Percentiles rank a stretch among this genome's conserved stretches.
Conservation (phyloP, 2,797 vertebrate genomes). For the Brotula barbata region DNA sequence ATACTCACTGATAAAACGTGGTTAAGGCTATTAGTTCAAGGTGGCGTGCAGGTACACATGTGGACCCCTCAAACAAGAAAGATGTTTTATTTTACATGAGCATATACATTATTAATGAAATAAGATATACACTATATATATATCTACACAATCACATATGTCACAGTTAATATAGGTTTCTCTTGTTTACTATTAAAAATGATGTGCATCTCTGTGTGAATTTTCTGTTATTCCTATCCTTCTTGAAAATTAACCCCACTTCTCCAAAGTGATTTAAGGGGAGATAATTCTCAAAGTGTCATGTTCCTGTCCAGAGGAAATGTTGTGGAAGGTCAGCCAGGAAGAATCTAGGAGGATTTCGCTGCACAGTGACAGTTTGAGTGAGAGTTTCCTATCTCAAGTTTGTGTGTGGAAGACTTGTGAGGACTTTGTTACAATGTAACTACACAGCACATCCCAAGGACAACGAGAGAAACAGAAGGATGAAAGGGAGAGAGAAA, state of each 20-base stretch:
- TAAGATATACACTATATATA: no score
- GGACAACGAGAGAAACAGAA: slow-evolving; percentile 7
- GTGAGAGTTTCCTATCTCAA: slow-evolving; percentile 20
- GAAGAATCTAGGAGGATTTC: slow-evolving; percentile 37
- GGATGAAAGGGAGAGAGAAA: slow-evolving; percentile 7
- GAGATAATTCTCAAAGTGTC: slow-evolving; percentile 30
- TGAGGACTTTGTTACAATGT: slow-evolving; percentile 40
- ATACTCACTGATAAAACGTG: neutral
- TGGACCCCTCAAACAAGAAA: no score
- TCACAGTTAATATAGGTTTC: no score
- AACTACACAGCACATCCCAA: slow-evolving; percentile 35
- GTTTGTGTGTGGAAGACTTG: slow-evolving; percentile 29
- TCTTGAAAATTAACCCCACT: slow-evolving; percentile 31
- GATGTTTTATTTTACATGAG: no score
- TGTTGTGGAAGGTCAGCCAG: slow-evolving; percentile 19
- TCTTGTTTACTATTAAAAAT: no score
- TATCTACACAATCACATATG: no score
- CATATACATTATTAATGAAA: no score
- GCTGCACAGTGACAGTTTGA: slow-evolving; percentile 11
- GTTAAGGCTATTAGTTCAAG: no score
- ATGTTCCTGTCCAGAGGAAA: slow-evolving; percentile 33
- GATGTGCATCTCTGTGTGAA: slow-evolving; percentile 15
- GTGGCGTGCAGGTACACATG: no score
- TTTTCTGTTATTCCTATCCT: slow-evolving; percentile 51
- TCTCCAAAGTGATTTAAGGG: slow-evolving; percentile 32